phyloP scores from a whole-genome alignment of 2,888 invertebrate species.

The Trichopoda pennipes region DNA sequence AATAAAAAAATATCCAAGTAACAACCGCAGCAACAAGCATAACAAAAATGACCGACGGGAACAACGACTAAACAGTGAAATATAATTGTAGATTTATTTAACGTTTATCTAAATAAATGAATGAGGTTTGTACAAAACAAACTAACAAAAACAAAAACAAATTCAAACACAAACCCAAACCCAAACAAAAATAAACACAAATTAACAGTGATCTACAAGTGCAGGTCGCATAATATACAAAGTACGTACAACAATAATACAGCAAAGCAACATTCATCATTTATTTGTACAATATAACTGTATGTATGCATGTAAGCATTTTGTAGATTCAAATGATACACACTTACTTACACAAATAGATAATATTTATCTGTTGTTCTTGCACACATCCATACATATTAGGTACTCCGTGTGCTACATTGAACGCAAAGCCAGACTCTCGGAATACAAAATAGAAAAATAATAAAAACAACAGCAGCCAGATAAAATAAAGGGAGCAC shows the following conservation, averaged over 20 bases:
- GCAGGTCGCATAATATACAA: conserved; percentile 59
- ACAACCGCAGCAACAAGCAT: conserved; percentile 45
- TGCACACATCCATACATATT: not conserved
- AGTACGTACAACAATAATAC: conserved; percentile 19
- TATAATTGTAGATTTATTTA: conserved; percentile 42
- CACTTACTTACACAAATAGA: not conserved
- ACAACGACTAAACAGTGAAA: conserved; percentile 47
- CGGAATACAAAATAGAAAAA: conserved; percentile 34
- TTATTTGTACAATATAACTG: not conserved
- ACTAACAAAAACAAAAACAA: conserved; percentile 3
- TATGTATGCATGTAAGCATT: not conserved
- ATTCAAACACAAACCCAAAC: too few species aligned
- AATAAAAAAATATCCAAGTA: conserved; percentile 73
- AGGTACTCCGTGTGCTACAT: not conserved
- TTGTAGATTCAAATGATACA: not conserved
- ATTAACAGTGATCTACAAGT: conserved; percentile 64
- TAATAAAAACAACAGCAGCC: conserved; percentile 12
- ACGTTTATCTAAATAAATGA: conserved; percentile 29
- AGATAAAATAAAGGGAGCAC: conserved; percentile 17
- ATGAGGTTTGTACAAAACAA: conserved; percentile 22
- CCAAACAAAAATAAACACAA: conserved; percentile 42
- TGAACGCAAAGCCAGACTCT: conserved; percentile 44
- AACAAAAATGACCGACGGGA: conserved; percentile 47
- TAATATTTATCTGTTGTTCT: not conserved
- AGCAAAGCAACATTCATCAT: conserved; percentile 35